Evolutionary conservation across 1,140 invertebrate genomes (phyloP), one percentile per base, ranked within the genome.

Genomic region (Aphelinus certus): DNA sequence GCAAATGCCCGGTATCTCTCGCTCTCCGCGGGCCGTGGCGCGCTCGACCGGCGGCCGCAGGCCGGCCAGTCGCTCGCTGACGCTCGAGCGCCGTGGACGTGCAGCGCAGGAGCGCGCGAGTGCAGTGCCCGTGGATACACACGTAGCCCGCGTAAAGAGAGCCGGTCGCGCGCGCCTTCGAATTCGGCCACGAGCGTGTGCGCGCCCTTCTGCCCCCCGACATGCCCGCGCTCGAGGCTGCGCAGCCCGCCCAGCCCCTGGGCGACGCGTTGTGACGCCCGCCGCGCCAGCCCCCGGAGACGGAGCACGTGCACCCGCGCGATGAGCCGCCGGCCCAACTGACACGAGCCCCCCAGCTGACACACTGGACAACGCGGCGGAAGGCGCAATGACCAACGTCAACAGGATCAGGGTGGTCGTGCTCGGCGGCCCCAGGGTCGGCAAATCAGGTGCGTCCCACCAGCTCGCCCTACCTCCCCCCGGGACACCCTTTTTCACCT

Each of bases 351-450:
- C 6, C 7, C 6, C 10, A 6, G 56, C 26, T 58, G 48, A 46
- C 9, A 47, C 55, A 56, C 53, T 9, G 7, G n/a, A 7, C 7
- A 7, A 56, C 55, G 7, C 55, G 55, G 55, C 7, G 9, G 26
- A 26, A 26, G 46, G 78, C 79, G 26, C 79, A 82, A 91, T 91
- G 90, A 91, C 90, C 78, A 91, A 91, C 84, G 86, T 92, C 78
- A 92, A 91, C 87, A 90, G 91, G 86, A 92, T 93, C 86, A 89
- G 91, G 84, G 91, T 93, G 79, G 92, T 92, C 83, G 91, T 93
- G 79, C 88, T 93, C 75, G 92, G 92, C 79, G 91, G 90, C 85
- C 86, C 91, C 80, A 88, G 91, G 79, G 91, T 91, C 81, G 92
- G 92, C 78, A 93, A 93, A 88, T 92, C 92, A 82, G 91, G 91